A percentile compares a stretch with the other conserved stretches of the same genome.
These are phyloP conservation scores for Heliocidaris erythrogramma DNA, from an alignment of 35 echinoderm and acorn worm species.

Conservation along the genomic window DNA sequence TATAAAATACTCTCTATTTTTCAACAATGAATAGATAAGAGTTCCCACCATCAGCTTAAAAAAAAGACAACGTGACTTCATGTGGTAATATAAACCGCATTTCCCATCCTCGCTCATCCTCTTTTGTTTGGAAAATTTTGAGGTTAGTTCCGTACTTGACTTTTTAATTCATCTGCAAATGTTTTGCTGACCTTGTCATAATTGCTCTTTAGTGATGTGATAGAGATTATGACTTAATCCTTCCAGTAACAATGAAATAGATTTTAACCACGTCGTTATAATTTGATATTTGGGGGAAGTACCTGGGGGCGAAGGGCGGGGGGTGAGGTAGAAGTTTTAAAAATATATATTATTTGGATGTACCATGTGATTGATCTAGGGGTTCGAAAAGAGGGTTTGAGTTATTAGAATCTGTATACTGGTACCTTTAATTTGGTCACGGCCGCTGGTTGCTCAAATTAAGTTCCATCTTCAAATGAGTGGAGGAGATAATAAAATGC, in stretches of 20 bases:
- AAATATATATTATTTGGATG: no score
- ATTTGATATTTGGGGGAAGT: background rate
- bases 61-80: background rate
- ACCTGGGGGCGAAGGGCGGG: no score
- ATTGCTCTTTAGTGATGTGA: background rate
- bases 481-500: no score
- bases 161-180: slow-evolving; percentile 11
- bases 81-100: background rate
- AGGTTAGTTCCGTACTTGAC: slow-evolving; percentile 16
- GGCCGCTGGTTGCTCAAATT: no score
- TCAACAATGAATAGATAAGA: background rate
- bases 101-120: background rate
- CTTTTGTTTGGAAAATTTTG: slow-evolving; percentile 18
- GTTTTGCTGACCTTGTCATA: slow-evolving; percentile 1
- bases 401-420: no score
- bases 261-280: background rate
- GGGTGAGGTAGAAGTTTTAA: no score
- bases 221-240: slow-evolving; percentile 9
- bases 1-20: background rate
- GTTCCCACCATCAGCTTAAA: background rate
- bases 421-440: no score
- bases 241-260: no score
- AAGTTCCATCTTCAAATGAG: no score
- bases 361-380: no score
- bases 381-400: no score